Evolutionary conservation across 1,140 invertebrate species (phyloP), one percentile per base, ranked within the genome.

Genomic region (Aphelenchoides fujianensis): DNA sequence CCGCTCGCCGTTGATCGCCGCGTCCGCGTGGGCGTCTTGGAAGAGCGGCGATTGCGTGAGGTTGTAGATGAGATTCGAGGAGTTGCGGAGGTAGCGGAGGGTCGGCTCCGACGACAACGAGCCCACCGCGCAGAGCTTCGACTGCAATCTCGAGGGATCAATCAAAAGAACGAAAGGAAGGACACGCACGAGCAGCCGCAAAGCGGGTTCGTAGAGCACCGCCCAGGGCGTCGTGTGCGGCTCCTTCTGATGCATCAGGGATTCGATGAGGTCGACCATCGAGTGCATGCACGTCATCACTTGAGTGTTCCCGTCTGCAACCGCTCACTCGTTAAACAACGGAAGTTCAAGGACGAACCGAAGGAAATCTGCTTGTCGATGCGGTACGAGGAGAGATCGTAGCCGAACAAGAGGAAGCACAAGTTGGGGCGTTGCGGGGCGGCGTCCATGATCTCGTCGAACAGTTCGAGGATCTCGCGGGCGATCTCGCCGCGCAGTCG

Each of bases 401-500:
- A 66, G 37, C 63, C 63, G 53, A 66, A 66, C 27, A 66, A 12
- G 12, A 64, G 36, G 31, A 41, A 37, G 32, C 27, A 27, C n/a
- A 66, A 66, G 36, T 37, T 66, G n/a, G 32, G 36, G 37, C 31
- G 32, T 36, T 30, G 23, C 1, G 63, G 12, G 12, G 31, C 9
- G 19, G 63, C 34, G 12, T 36, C 36, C 63, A 66, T 34, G 0
- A 66, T 30, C 3, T 66, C 36, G 32, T 12, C 1, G 63, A 36
- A 66, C 32, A 66, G 30, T n/a, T 66, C 36, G 36, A 66, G 7
- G 12, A 66, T 12, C 1, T 66, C 63, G 2, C 63, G 0, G 2
- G 63, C 63, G 16, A 66, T 66, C 53, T 66, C 63, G n/a, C 63
- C 63, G n/a, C 63, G 16, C 34, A 66, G 7, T 66, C 63, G 16